Evolutionary conservation across 2,113 vertebrate genomes (phyloP).

Genomic region (Pampusana beccarii): DNA sequence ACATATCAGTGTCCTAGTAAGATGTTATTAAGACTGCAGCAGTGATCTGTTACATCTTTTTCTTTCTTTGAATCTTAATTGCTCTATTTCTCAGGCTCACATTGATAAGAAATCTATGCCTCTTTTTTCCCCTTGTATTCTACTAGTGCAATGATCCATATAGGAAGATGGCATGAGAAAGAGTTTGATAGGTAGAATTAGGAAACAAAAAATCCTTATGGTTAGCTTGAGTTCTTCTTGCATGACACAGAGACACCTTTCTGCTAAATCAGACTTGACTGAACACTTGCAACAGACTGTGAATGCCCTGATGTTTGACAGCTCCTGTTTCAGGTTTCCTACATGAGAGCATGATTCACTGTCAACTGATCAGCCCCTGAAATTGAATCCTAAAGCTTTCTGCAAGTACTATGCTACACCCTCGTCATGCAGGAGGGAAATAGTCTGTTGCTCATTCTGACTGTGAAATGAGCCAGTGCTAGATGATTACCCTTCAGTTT

Average conservation of each 20-base stretch:
- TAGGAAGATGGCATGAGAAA: not conserved
- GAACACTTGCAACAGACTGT: slow-evolving; percentile 42
- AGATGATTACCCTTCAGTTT: slow-evolving; percentile 56
- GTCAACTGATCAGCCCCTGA: slow-evolving; percentile 28
- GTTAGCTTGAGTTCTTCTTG: not conserved
- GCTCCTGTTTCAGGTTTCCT: slow-evolving; percentile 40
- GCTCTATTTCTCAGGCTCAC: not conserved
- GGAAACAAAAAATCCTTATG: not conserved
- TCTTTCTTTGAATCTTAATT: not conserved
- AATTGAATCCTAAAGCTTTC: slow-evolving; percentile 65
- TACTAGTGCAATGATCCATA: not conserved
- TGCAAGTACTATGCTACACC: slow-evolving; percentile 43
- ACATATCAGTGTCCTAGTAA: not conserved
- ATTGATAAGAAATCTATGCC: not conserved
- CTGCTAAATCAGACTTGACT: slow-evolving; percentile 35
- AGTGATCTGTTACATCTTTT: not conserved
- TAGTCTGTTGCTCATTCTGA: slow-evolving; percentile 51
- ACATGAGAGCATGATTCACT: slow-evolving; percentile 22
- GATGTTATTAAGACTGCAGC: not conserved
- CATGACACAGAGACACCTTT: not conserved
- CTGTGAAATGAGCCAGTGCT: slow-evolving; percentile 64
- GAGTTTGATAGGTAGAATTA: not conserved
- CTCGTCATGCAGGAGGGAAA: not conserved
- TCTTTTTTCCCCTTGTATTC: not conserved
- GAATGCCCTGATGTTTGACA: slow-evolving; percentile 47